phyloP scores from a whole-genome alignment of 2,888 invertebrate species.

The Sclerodermus sp. region DNA sequence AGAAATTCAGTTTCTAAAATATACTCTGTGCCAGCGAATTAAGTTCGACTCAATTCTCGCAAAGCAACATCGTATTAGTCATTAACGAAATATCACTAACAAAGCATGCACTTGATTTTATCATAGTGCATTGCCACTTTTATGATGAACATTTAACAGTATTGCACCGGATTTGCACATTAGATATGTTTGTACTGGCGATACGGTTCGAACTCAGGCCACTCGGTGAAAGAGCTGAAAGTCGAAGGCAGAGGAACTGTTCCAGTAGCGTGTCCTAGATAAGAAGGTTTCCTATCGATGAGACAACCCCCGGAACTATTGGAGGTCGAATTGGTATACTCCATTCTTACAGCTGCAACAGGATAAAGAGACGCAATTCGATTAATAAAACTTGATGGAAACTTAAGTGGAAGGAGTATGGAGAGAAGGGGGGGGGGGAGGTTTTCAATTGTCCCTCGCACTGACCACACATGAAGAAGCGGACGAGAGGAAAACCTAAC shows the following conservation, averaged over 20 bases:
- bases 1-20: too few relatives aligned
- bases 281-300: slow-evolving; percentile 48
- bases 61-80: too few relatives aligned
- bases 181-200: slow-evolving; percentile 41
- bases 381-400: slow-evolving; percentile 7
- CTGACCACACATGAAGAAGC: slow-evolving; percentile 26
- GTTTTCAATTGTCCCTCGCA: background rate
- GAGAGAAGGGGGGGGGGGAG: too few relatives aligned
- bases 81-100: slow-evolving; percentile 10
- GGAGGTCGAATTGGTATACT: slow-evolving; percentile 44
- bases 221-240: slow-evolving; percentile 41
- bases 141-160: slow-evolving; percentile 40
- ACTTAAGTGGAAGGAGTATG: too few relatives aligned
- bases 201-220: slow-evolving; percentile 46
- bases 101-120: slow-evolving; percentile 50
- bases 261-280: slow-evolving; percentile 37
- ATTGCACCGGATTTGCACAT: slow-evolving; percentile 40
- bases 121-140: slow-evolving; percentile 48
- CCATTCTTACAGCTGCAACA: slow-evolving; percentile 49
- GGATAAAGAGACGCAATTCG: too few relatives aligned
- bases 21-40: too few relatives aligned
- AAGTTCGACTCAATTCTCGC: too few relatives aligned
- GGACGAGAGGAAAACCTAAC: slow-evolving; percentile 3
- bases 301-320: slow-evolving; percentile 46
- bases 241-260: slow-evolving; percentile 41